Conservation (phyloP, 35 echinoderm and acorn worm species). For the Apostichopus japonicus region DNA sequence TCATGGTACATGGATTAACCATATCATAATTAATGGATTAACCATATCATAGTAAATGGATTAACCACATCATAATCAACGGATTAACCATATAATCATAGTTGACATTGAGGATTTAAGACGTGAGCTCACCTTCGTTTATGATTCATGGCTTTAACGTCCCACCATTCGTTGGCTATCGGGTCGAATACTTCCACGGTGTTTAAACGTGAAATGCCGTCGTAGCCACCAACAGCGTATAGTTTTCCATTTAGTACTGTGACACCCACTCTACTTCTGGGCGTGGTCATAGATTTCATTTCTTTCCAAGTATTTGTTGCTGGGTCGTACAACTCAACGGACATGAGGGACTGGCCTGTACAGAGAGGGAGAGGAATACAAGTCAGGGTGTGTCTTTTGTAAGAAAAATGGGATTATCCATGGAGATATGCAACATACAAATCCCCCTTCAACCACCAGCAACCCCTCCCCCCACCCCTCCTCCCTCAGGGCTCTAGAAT, state of each 20-base stretch:
- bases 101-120: no score
- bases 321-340: constrained; percentile 93
- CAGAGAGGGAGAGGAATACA: background rate
- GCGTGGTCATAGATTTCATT: constrained; percentile 93
- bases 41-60: no score
- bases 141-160: constrained; percentile 96
- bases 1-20: no score
- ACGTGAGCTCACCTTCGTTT: constrained; percentile 75
- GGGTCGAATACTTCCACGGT: constrained; percentile 98
- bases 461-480: no score
- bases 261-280: constrained; percentile 92
- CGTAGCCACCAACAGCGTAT: constrained; percentile 96
- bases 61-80: no score
- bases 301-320: constrained; percentile 75
- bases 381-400: no score
- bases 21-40: no score
- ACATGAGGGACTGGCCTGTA: constrained; percentile 83
- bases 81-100: no score
- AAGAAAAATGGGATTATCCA: no score
- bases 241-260: constrained; percentile 83
- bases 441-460: no score
- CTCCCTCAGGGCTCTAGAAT: no score
- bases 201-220: constrained; percentile 85
- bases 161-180: constrained; percentile 93
- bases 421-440: no score